These are phyloP conservation scores for Gonocerus acuteangulatus DNA, from an alignment of 2,888 invertebrate genomes.

Conservation along the genomic window DNA sequence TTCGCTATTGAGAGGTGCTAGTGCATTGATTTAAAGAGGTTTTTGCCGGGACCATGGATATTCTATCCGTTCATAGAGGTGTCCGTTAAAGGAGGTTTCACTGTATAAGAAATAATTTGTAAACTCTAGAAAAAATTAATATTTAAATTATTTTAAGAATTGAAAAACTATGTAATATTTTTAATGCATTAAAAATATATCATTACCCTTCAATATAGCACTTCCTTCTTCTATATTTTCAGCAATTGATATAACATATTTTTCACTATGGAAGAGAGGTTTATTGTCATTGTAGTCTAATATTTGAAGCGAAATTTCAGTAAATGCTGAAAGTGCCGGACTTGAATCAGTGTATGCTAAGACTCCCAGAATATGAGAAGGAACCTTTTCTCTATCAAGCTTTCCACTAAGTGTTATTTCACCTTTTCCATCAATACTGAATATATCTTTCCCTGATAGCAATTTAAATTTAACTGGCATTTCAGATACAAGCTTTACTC, in stretches of 20 bases:
- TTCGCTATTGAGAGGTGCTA: too few species aligned
- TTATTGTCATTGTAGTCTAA: conserved; percentile 85
- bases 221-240: conserved; percentile 77
- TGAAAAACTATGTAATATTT: too few species aligned
- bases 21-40: too few species aligned
- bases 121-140: too few species aligned
- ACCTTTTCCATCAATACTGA: conserved; percentile 63
- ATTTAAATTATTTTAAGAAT: too few species aligned
- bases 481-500: conserved; percentile 58
- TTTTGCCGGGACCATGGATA: too few species aligned
- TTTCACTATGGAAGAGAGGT: conserved; percentile 76
- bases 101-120: too few species aligned
- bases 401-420: conserved; percentile 65
- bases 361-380: conserved; percentile 63
- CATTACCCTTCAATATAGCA: conserved; percentile 60
- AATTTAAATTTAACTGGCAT: conserved; percentile 54
- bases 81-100: too few species aligned
- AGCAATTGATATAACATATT: conserved; percentile 67
- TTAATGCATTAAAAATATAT: not conserved
- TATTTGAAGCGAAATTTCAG: conserved; percentile 68
- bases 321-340: conserved; percentile 61
- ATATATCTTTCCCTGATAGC: conserved; percentile 55
- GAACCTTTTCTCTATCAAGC: conserved; percentile 66
- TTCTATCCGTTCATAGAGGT: too few species aligned
- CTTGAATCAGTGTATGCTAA: conserved; percentile 63